A percentile compares a stretch with the other conserved stretches of the same genome.
Conservation (phyloP, 92 coral and sea anemone species). For the Phenganax subtilis region DNA sequence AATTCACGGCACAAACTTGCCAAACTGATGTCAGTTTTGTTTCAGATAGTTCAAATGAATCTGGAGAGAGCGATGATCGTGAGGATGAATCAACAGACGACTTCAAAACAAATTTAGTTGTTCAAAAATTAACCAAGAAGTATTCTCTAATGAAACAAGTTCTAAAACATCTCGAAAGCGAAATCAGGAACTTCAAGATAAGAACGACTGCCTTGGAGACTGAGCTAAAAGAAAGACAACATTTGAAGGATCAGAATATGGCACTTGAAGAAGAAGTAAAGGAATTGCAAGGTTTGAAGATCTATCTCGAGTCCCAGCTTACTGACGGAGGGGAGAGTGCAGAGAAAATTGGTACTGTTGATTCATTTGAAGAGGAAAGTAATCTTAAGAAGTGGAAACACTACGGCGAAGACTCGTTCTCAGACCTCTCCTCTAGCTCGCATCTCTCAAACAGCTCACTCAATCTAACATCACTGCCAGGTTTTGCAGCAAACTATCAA, state of each 20-base stretch:
- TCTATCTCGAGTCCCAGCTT: conserved; percentile 35
- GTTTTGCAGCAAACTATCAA: conserved; percentile 10
- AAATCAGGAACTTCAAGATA: conserved; percentile 28
- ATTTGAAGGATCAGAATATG: conserved; percentile 29
- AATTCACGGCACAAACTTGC: conserved; percentile 5
- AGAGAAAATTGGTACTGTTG: neutral
- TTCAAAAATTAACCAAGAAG: conserved; percentile 11
- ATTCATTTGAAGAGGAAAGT: conserved; percentile 14
- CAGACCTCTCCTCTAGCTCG: conserved; percentile 18
- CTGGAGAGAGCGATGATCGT: conserved; percentile 32
- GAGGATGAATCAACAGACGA: conserved; percentile 13
- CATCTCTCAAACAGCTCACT: conserved; percentile 23
- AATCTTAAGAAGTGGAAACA: conserved; percentile 33
- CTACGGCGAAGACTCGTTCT: conserved; percentile 25
- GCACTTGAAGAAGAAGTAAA: conserved; percentile 22
- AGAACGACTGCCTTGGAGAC: conserved; percentile 28
- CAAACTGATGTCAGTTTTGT: conserved; percentile 35
- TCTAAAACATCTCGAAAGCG: conserved; percentile 29
- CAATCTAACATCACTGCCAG: conserved; percentile 25
- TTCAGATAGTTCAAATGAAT: neutral
- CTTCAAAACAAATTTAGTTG: neutral
- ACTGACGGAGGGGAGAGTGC: conserved; percentile 17
- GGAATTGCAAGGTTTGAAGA: conserved; percentile 52
- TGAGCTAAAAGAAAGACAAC: conserved; percentile 21
- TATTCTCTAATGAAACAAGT: conserved; percentile 23